Evolutionary conservation across 2,113 vertebrate genomes (phyloP).

Genomic region (Nycticorax nycticorax): DNA sequence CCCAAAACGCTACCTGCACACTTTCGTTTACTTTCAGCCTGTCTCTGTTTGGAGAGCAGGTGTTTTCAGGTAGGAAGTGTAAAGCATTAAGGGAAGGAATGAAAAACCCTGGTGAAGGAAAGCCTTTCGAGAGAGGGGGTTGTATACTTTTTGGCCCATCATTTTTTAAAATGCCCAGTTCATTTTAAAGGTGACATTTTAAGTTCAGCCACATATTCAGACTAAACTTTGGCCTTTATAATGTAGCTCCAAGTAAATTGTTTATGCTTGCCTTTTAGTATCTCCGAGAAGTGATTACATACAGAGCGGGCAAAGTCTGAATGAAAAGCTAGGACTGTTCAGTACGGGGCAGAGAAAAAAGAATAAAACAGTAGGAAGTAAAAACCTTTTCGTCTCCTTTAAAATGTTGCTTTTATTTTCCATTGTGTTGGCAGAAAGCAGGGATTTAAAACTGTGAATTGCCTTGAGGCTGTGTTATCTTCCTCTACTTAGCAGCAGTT

Average conservation of each 20-base stretch:
- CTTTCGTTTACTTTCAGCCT: background rate
- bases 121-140: background rate
- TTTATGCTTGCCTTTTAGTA: slow-evolving; percentile 22
- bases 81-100: background rate
- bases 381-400: slow-evolving; percentile 38
- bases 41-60: background rate
- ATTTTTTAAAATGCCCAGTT: background rate
- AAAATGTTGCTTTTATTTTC: slow-evolving; percentile 49
- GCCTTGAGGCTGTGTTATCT: slow-evolving; percentile 62
- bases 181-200: background rate
- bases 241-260: background rate
- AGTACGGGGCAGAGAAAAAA: background rate
- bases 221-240: background rate
- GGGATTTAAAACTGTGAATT: slow-evolving; percentile 65
- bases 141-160: background rate
- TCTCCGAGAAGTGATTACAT: background rate
- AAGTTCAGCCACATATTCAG: background rate
- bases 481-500: slow-evolving; percentile 52
- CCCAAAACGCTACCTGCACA: background rate
- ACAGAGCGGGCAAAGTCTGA: background rate
- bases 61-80: background rate
- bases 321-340: background rate
- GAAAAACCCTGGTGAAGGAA: background rate
- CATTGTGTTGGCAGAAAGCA: slow-evolving; percentile 31
- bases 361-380: slow-evolving; percentile 1